phyloP scores from a whole-genome alignment of 1,140 invertebrate species.

The Onthophagus taurus region DNA sequence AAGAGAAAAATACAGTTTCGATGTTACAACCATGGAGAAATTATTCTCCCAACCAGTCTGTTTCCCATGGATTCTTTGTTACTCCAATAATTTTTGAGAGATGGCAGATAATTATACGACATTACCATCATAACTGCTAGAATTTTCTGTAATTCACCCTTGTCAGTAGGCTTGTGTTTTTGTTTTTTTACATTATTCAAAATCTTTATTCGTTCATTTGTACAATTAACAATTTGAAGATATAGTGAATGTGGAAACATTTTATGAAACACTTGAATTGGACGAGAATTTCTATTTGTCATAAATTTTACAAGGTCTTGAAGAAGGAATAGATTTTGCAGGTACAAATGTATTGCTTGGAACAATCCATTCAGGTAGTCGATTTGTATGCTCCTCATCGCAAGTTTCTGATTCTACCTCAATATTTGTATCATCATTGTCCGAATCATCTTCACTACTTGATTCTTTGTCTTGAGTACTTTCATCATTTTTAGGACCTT shows the following conservation, averaged over 20 bases:
- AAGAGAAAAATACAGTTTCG: neutral
- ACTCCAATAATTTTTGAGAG: too few species aligned
- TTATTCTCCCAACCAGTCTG: neutral
- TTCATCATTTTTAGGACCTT: too few species aligned
- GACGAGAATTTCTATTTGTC: constrained; percentile 6
- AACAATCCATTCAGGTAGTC: constrained; percentile 3
- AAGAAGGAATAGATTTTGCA: constrained; percentile 7
- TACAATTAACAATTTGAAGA: constrained; percentile 8
- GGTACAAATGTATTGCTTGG: constrained; percentile 7
- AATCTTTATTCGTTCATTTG: neutral
- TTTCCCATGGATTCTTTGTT: constrained; percentile 7
- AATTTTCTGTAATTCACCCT: too few species aligned
- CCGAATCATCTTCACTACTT: neutral
- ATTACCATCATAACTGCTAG: too few species aligned
- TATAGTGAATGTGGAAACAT: constrained; percentile 8
- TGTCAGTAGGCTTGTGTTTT: too few species aligned
- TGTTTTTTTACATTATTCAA: neutral
- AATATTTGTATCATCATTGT: neutral
- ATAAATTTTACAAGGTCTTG: constrained; percentile 1
- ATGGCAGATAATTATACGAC: too few species aligned
- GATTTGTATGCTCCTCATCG: neutral
- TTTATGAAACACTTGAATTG: constrained; percentile 12
- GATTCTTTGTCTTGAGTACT: too few species aligned
- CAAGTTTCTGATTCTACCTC: neutral
- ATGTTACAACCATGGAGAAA: too few species aligned